phyloP scores from a whole-genome alignment of 2,888 invertebrate species.

The Ophraella communa region DNA sequence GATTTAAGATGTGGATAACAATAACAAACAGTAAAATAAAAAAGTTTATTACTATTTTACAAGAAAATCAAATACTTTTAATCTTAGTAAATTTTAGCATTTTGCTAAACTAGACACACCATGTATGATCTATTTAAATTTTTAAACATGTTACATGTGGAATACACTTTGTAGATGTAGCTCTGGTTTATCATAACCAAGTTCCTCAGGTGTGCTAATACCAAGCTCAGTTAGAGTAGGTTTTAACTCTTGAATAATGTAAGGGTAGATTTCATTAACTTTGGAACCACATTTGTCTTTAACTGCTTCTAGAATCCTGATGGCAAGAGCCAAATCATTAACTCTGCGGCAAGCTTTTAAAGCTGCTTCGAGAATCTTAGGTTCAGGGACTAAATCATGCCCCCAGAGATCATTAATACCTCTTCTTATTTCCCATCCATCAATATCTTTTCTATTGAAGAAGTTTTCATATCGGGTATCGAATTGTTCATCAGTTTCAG shows the following conservation, averaged over 20 bases:
- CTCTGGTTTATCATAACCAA: conserved; percentile 98
- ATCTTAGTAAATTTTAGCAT: neutral
- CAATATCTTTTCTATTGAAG: conserved; percentile 87
- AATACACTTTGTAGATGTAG: conserved; percentile 80
- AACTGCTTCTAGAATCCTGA: conserved; percentile 91
- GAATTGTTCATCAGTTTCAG: conserved; percentile 85
- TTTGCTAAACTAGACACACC: neutral
- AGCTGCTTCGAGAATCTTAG: conserved; percentile 84
- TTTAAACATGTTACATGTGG: conserved; percentile 63
- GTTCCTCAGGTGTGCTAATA: conserved; percentile 90
- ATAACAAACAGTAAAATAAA: neutral
- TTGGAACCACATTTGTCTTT: conserved; percentile 85
- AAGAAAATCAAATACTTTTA: neutral
- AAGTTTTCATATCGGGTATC: conserved; percentile 81
- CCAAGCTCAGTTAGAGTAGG: conserved; percentile 94
- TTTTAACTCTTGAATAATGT: conserved; percentile 85
- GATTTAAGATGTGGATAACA: too few species aligned
- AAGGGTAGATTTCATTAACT: conserved; percentile 82
- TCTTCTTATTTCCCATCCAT: conserved; percentile 93
- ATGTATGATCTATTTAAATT: neutral
- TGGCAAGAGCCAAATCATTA: conserved; percentile 92
- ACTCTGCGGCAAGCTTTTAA: conserved; percentile 90
- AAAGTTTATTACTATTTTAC: neutral
- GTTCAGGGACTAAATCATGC: conserved; percentile 93
- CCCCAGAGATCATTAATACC: conserved; percentile 88